Evolutionary conservation across 2,888 invertebrate genomes (phyloP).

Genomic region (Eupithecia inturbata): DNA sequence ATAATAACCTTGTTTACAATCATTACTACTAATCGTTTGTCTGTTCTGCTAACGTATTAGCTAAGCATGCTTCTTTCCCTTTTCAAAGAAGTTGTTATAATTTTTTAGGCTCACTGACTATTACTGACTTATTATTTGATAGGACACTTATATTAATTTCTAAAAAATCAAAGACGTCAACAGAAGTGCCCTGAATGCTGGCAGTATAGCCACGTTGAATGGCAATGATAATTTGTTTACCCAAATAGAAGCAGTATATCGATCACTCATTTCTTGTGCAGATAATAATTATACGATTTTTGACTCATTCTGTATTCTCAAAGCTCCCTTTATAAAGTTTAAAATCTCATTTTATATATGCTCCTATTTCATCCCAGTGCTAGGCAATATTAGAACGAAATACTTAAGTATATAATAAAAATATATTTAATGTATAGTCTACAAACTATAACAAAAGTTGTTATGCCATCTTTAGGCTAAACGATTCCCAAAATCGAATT

Average conservation of each 20-base stretch:
- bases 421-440: not conserved
- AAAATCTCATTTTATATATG: not conserved
- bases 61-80: not conserved
- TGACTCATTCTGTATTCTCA: not conserved
- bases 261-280: not conserved
- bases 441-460: not conserved
- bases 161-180: too few relatives aligned
- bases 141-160: too few relatives aligned
- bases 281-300: not conserved
- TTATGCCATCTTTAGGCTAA: slow-evolving; percentile 16
- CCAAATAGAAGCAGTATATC: too few relatives aligned
- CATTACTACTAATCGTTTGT: not conserved
- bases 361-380: not conserved
- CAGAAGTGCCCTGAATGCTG: too few relatives aligned
- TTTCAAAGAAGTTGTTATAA: not conserved
- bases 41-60: not conserved
- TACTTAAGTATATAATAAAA: not conserved
- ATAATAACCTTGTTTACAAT: not conserved
- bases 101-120: not conserved
- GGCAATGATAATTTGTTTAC: too few relatives aligned
- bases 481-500: slow-evolving; percentile 23
- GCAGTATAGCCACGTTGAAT: too few relatives aligned
- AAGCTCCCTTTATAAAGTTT: not conserved
- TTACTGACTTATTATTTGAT: not conserved
- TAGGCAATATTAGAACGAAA: not conserved